Evolutionary conservation across 2,888 invertebrate species (phyloP), one percentile per base, ranked within the genome.

Genomic region (Sacculina carcini): DNA sequence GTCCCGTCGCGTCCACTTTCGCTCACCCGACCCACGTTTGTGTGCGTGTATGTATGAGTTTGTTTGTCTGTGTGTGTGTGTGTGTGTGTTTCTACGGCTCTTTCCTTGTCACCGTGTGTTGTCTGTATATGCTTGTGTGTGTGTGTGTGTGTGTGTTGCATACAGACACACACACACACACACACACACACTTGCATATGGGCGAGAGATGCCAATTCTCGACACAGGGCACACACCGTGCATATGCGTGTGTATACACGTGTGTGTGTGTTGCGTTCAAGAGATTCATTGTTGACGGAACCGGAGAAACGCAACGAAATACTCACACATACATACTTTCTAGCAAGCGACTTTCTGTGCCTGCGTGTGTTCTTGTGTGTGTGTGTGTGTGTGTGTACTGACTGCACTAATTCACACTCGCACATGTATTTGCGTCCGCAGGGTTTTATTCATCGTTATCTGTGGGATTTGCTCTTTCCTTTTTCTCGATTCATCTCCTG

Each of bases 111-210:
- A n/a, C n/a, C 10, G n/a, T 34, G 34, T 12, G 10, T 34, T 34
- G 34, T n/a, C 10, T n/a, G n/a, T 34, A 34, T 34, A 12, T n/a
- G 44, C 24, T 21, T 44, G 44, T 44, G 44, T 23, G 24, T 44
- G 44, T 44, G 44, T 44, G 24, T 44, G 44, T 44, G 44, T 44
- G 24, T 44, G 44, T 44, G 44, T n/a, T n/a, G n/a, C n/a, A n/a
- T n/a, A n/a, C n/a, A n/a, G n/a, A n/a, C n/a, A n/a, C n/a, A n/a
- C n/a, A n/a, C n/a, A n/a, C n/a, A n/a, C n/a, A n/a, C n/a, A n/a
- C n/a, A n/a, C n/a, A n/a, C n/a, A n/a, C n/a, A n/a, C n/a, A n/a
- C n/a, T n/a, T n/a, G n/a, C n/a, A n/a, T n/a, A n/a, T n/a, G n/a
- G n/a, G n/a, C n/a, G n/a, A n/a, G n/a, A n/a, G n/a, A n/a, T n/a